Evolutionary conservation across 2,797 vertebrate species (phyloP), one percentile per base, ranked within the genome.

Genomic region (Pseudochaenichthys georgianus): DNA sequence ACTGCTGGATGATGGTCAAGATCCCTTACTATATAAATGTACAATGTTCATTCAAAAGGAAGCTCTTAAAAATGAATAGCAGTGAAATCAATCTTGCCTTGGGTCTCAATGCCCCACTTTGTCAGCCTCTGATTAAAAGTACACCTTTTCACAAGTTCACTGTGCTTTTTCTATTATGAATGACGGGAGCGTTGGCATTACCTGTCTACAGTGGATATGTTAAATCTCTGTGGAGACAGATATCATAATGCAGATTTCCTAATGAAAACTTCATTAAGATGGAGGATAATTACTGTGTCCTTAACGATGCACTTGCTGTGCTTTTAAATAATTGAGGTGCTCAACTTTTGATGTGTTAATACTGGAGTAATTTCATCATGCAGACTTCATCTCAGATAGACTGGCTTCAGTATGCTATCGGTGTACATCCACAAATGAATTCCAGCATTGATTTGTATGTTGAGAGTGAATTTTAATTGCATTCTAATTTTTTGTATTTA

Each of bases 251-350:
- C 85, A 92, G 91, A 91, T 88, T 90, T 92, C 93, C 92, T 88
- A 90, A 92, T 93, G 92, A 94, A 94, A 93, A 89, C 87, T 93
- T 94, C 85, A 94, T 93, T 92, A 91, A 82, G 91, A 83, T 66
- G 61, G 83, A 89, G 61, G 81, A 91, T 93, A 94, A 95, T 95
- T 93, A 94, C 79, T 79, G 67, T 81, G 90, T 89, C 78, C 78
- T 89, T 90, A 90, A 92, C 55, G 81, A 86, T 81, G 88, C 84
- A 83, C 88, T 92, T 51, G 9, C 77, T 80, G 77, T 88, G 73
- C 83, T 84, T 87, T 89, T 88, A 89, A 91, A 92, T 93, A 89
- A 93, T 85, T 87, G 85, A 91, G 83, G 80, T 80, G 83, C 84
- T 88, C 75, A 86, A 92, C 88, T 86, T 91, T 82, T 93, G 85